Evolutionary conservation across 2,888 invertebrate genomes (phyloP), one percentile per base, ranked within the genome.

Genomic region (Reticulitermes lucifugus): DNA sequence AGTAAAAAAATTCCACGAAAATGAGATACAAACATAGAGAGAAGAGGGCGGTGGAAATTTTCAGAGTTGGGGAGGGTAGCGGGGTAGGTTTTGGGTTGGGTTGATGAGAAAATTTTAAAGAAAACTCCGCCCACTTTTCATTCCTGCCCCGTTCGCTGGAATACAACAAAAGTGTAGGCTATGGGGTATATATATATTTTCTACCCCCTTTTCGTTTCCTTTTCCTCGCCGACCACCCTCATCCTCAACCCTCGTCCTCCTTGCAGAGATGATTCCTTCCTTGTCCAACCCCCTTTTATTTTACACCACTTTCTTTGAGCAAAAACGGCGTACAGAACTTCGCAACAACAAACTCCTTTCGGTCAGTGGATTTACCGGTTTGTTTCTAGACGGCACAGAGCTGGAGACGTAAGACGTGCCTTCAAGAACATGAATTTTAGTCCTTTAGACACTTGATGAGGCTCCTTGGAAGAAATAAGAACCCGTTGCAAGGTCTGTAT

Each of bases 41-140:
- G 41, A 77, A 77, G 77, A 77, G 77, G 77, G 77, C 51, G 51
- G 77, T 21, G 77, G 77, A 46, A 77, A 77, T 77, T 77, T 43
- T 77, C 41, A n/a, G 77, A 43, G 41, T 46, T 46, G 77, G n/a
- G 35, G 77, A 43, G 46, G 77, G 7, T 41, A 41, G 41, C 5
- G 77, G 77, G 77, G 77, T n/a, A 77, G 77, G 77, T 77, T 77
- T 77, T 77, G 77, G 77, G 77, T 77, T 77, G 77, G 77, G 77
- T 75, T 75, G 75, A 75, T 75, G 75, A 75, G 75, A 75, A 75
- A 75, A 75, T 75, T 75, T 75, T 82, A 79, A 85, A 83, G 83
- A 79, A 84, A 85, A 83, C 85, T 79, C 85, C 85, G 85, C 85
- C 85, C 83, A 60, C 83, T 79, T 77, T 77, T 83, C 82, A 82